Evolutionary conservation across 2,888 invertebrate species (phyloP).

Genomic region (Ischnus inquisitorius): DNA sequence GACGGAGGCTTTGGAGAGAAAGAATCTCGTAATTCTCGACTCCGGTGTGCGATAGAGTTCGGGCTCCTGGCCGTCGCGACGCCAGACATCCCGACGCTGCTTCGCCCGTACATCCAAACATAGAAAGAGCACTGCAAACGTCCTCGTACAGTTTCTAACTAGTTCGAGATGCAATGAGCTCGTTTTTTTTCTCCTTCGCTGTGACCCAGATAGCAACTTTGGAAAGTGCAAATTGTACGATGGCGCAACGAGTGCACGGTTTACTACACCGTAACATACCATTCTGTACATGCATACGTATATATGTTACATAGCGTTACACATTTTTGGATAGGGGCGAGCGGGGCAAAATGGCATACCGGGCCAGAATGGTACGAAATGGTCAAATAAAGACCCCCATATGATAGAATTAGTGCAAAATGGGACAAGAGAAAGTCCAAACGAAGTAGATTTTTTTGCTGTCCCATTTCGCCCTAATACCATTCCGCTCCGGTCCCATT

Average conservation of each 20-base stretch:
- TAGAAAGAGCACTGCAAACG: neutral
- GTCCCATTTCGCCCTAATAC: too few relatives aligned
- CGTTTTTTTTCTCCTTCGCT: conserved; percentile 73
- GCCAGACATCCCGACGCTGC: conserved; percentile 25
- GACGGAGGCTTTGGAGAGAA: conserved; percentile 14
- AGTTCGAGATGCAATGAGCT: conserved; percentile 68
- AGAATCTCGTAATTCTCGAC: conserved; percentile 48
- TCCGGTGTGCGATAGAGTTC: conserved; percentile 10
- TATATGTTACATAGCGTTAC: neutral
- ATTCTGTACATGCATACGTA: neutral
- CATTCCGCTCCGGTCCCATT: too few relatives aligned
- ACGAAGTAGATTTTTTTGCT: too few relatives aligned
- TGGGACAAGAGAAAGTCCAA: too few relatives aligned
- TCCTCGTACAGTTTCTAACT: conserved; percentile 37
- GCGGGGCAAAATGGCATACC: too few relatives aligned
- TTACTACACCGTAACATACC: neutral
- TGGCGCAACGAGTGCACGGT: neutral
- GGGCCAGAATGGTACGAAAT: too few relatives aligned
- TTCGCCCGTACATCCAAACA: conserved; percentile 1
- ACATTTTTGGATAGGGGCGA: neutral
- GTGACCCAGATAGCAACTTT: conserved; percentile 75
- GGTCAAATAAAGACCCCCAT: too few relatives aligned
- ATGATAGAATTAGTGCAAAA: too few relatives aligned
- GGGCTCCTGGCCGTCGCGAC: conserved; percentile 35
- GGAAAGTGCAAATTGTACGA: conserved; percentile 25